phyloP scores from a whole-genome alignment of 2,797 vertebrate genomes.

The Prionace glauca region DNA sequence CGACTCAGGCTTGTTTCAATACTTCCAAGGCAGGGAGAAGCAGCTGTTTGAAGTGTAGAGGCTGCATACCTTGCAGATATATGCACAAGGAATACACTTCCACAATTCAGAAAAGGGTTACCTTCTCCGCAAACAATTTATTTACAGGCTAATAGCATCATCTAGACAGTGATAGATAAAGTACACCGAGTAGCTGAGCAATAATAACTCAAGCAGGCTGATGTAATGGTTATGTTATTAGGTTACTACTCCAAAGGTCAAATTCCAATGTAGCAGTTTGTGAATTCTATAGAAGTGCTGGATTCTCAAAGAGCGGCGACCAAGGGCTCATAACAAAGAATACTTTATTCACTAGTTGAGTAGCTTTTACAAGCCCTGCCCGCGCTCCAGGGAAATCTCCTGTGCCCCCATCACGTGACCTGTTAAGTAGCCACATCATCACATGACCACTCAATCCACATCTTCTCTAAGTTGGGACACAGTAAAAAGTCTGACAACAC shows the following conservation, averaged over 20 bases:
- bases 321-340: not conserved
- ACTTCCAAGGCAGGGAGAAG: not conserved
- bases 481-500: no score
- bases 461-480: no score
- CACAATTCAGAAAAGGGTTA: not conserved
- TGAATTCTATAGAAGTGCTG: not conserved
- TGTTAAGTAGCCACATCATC: no score
- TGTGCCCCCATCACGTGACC: no score
- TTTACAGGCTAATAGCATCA: not conserved
- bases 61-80: not conserved
- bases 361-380: no score
- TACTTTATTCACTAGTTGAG: no score
- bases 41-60: not conserved
- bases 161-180: not conserved
- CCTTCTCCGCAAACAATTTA: not conserved
- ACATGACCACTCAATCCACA: no score
- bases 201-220: not conserved
- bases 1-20: not conserved
- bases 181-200: not conserved
- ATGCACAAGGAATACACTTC: not conserved
- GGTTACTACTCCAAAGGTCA: not conserved
- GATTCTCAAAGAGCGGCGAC: not conserved
- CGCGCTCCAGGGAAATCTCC: no score
- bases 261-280: not conserved
- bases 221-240: not conserved